Conservation (phyloP, 2,797 vertebrate genomes). For the Huso huso region DNA sequence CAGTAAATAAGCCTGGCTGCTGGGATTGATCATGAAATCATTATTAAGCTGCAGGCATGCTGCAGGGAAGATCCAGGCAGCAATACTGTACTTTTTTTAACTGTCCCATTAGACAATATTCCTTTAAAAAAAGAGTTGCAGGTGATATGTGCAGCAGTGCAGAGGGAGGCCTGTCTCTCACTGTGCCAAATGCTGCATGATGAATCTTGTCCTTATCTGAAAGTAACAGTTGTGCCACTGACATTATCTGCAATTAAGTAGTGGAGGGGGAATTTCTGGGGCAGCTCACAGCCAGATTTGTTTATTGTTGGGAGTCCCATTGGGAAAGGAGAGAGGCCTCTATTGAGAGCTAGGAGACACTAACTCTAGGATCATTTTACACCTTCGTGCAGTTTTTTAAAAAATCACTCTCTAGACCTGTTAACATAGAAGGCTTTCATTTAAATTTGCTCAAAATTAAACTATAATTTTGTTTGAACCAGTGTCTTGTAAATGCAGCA, state of each 20-base stretch:
- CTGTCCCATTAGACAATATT: constrained; percentile 17
- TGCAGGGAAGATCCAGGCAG: neutral
- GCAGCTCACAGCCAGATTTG: constrained; percentile 25
- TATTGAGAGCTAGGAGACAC: constrained; percentile 10
- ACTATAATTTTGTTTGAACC: constrained; percentile 3
- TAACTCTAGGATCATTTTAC: neutral
- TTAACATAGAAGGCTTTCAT: constrained; percentile 1
- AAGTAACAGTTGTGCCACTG: constrained; percentile 31
- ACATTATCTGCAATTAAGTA: constrained; percentile 37
- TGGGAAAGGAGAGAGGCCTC: constrained; percentile 19
- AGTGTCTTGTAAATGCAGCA: constrained; percentile 3
- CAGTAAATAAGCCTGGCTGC: neutral
- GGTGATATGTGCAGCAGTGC: constrained; percentile 10
- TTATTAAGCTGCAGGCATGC: neutral
- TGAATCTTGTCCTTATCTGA: constrained; percentile 37
- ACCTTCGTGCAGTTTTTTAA: constrained; percentile 9
- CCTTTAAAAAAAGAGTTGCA: constrained; percentile 13
- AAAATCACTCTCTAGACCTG: constrained; percentile 3
- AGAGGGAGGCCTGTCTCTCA: constrained; percentile 19
- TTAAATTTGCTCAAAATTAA: constrained; percentile 5
- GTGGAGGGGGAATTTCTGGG: constrained; percentile 24
- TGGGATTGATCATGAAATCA: neutral
- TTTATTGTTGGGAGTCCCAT: constrained; percentile 28
- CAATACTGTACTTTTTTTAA: constrained; percentile 5
- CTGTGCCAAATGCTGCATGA: constrained; percentile 29